phyloP scores from a whole-genome alignment of 2,888 invertebrate genomes.

The Kuschelorhynchus macadamiae region DNA sequence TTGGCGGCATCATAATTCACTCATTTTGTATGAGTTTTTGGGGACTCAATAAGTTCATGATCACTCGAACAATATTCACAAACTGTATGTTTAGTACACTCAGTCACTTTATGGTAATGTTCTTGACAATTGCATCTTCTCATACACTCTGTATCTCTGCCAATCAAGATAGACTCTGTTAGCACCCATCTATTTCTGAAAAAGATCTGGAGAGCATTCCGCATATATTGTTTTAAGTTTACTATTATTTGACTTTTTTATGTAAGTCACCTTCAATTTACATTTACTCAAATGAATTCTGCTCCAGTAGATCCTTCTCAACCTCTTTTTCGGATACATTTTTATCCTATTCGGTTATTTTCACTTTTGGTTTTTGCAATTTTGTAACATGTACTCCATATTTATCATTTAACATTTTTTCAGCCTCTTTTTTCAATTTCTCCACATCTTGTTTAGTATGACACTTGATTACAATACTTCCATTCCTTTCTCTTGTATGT shows the following conservation, averaged over 20 bases:
- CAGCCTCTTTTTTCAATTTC: slow-evolving; percentile 13
- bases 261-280: slow-evolving; percentile 12
- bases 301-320: slow-evolving; percentile 13
- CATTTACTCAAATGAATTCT: slow-evolving; percentile 3
- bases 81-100: slow-evolving; percentile 7
- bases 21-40: slow-evolving; percentile 11
- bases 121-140: slow-evolving; percentile 25
- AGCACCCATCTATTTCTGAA: neutral
- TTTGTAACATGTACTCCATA: slow-evolving; percentile 22
- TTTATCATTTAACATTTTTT: slow-evolving; percentile 12
- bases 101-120: slow-evolving; percentile 13
- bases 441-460: slow-evolving; percentile 16
- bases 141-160: neutral
- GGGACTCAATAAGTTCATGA: slow-evolving; percentile 13
- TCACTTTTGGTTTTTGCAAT: slow-evolving; percentile 32
- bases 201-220: slow-evolving; percentile 5
- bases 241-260: slow-evolving; percentile 13
- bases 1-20: slow-evolving; percentile 22
- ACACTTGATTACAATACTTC: slow-evolving; percentile 16
- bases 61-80: slow-evolving; percentile 21
- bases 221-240: slow-evolving; percentile 12
- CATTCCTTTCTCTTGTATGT: slow-evolving; percentile 9
- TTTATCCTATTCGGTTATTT: slow-evolving; percentile 21
- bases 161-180: slow-evolving; percentile 1
- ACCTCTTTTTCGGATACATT: slow-evolving; percentile 8